These are phyloP conservation scores for Isichthys henryi DNA, from an alignment of 2,113 vertebrate species.

Conservation along the genomic window DNA sequence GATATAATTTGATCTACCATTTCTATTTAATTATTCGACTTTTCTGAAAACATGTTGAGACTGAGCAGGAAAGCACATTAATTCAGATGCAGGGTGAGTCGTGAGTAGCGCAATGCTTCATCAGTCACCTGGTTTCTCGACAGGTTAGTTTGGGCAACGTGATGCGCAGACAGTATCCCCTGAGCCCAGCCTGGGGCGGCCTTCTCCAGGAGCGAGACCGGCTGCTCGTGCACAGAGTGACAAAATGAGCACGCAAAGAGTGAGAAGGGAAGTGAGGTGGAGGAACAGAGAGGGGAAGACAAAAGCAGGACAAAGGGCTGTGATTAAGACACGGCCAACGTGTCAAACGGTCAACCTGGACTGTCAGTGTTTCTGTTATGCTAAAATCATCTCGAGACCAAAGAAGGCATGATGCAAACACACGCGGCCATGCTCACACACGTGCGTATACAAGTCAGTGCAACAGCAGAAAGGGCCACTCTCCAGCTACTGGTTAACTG, in stretches of 20 bases:
- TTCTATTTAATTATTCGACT: not conserved
- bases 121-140: slow-evolving; percentile 91
- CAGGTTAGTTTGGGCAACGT: slow-evolving; percentile 97
- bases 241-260: slow-evolving; percentile 21
- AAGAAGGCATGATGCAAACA: not conserved
- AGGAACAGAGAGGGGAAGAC: not conserved
- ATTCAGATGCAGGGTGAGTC: not conserved
- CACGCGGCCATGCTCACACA: not conserved
- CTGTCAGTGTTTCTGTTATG: not conserved
- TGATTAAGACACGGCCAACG: not conserved
- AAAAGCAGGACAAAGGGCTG: not conserved
- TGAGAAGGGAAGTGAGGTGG: slow-evolving; percentile 34
- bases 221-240: slow-evolving; percentile 52
- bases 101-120: slow-evolving; percentile 20
- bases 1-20: not conserved
- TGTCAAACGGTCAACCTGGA: not conserved
- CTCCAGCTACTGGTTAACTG: not conserved
- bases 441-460: not conserved
- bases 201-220: slow-evolving; percentile 92
- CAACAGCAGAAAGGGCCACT: not conserved
- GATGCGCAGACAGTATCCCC: slow-evolving; percentile 96
- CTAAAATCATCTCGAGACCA: not conserved
- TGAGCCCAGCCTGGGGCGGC: slow-evolving; percentile 97
- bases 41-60: not conserved
- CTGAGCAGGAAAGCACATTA: not conserved